phyloP scores from a whole-genome alignment of 1,140 invertebrate genomes.

The Ptiloglossa arizonensis region DNA sequence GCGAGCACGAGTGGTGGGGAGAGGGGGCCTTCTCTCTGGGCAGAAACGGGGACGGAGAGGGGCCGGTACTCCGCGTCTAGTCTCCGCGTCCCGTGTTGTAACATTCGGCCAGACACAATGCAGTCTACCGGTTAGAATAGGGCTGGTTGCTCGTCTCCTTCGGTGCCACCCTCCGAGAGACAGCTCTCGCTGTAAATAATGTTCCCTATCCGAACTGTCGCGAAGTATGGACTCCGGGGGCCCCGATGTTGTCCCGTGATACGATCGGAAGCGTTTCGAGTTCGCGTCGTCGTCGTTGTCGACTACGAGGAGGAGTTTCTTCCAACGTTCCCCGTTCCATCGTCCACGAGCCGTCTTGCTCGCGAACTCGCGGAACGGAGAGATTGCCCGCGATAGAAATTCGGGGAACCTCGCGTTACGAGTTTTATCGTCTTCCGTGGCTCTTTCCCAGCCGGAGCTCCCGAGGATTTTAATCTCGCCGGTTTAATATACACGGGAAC shows the following conservation, averaged over 20 bases:
- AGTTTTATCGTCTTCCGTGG: background rate
- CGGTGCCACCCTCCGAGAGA: constrained; percentile 29
- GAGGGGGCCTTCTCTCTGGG: no score
- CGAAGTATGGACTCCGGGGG: constrained; percentile 24
- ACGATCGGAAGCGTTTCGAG: constrained; percentile 34
- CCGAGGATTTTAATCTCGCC: background rate
- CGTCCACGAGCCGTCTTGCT: no score
- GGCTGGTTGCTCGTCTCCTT: constrained; percentile 51
- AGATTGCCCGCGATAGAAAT: background rate
- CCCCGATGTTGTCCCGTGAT: constrained; percentile 34
- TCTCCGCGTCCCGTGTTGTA: constrained; percentile 7
- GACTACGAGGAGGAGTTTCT: constrained; percentile 30
- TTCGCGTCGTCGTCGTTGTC: constrained; percentile 19
- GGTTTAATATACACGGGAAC: constrained; percentile 41
- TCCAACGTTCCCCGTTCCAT: no score
- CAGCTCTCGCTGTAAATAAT: constrained; percentile 46
- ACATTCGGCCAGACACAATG: constrained; percentile 52
- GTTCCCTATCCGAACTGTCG: constrained; percentile 60
- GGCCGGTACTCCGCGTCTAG: background rate
- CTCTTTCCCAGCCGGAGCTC: background rate
- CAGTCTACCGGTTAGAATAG: constrained; percentile 34
- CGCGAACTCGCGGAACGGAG: no score
- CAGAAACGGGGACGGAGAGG: background rate
- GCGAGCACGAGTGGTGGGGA: no score
- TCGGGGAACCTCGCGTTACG: background rate